Evolutionary conservation across 2,113 vertebrate species (phyloP), one percentile per base, ranked within the genome.

Genomic region (Xenopus borealis): DNA sequence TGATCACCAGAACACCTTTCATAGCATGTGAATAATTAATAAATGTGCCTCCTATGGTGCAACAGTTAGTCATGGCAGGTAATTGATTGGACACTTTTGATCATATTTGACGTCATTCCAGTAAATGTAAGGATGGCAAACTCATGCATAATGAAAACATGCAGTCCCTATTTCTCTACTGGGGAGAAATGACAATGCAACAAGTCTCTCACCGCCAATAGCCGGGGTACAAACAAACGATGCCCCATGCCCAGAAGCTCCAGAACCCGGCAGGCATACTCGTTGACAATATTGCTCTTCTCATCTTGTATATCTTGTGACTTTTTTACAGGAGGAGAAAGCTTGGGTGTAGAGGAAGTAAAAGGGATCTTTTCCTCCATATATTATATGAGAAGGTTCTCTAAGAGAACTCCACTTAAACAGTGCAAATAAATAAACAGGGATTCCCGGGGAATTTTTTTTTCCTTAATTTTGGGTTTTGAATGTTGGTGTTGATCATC

Each of bases 161-260:
- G 59, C 67, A 69, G 65, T 75, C 70, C 63, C 74, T 78, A 72
- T 47, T 67, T 52, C 62, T 14, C 13, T 33, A 67, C 50, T 72
- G 52, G 59, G 77, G 64, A 27, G 50, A 68, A 79, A 63, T 66
- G 71, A 82, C 72, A 71, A 69, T 46, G 75, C 74, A 77, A 77
- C 74, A 77, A 77, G 74, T 77, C 67, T 91, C 97, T 98, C 95
- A 99, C 97, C 97, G 97, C 95, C 85, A 98, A 91, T 78, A 99
- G 93, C 80, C 90, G 93, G 81, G 97, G 97, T 78, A 99, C 97
- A 83, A 99, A 99, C 71, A 99, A 94, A 19, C 97, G 94, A 90
- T 99, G 97, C 86, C 97, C 95, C 97, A 99, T 99, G 61, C 96
- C 97, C 85, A 99, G 94, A 80, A 98, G 91, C 79, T 93, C 95